Percentiles rank a stretch among this genome's conserved stretches.
Evolutionary conservation across 2,113 vertebrate species (phyloP).

Genomic region (Marmota flaviventris): DNA sequence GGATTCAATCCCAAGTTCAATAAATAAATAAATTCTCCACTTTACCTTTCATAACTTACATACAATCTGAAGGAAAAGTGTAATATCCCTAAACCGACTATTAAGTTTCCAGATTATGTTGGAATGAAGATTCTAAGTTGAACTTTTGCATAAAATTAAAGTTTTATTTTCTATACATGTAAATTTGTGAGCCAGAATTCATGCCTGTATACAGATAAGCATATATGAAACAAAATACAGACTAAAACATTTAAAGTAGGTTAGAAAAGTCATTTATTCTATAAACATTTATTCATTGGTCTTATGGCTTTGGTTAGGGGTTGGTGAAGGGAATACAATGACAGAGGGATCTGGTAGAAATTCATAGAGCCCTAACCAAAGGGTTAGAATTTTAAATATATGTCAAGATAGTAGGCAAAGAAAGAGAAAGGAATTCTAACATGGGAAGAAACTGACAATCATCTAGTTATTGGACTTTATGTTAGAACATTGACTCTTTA

Average conservation of each 20-base stretch:
- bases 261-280: neutral
- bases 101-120: neutral
- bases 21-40: neutral
- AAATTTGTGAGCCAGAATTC: neutral
- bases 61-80: neutral
- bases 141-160: constrained; percentile 17
- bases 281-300: constrained; percentile 46
- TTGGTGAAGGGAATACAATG: neutral
- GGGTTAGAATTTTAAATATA: neutral
- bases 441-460: neutral
- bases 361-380: neutral
- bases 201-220: neutral
- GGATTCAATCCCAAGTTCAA: too few species aligned
- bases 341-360: neutral
- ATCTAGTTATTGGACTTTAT: constrained; percentile 28
- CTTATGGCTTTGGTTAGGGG: neutral
- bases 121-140: constrained; percentile 7
- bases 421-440: constrained; percentile 7
- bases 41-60: neutral
- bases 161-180: neutral
- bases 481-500: constrained; percentile 7
- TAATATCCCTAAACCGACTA: neutral
- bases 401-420: neutral
- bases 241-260: neutral
- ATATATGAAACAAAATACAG: neutral